Conservation (phyloP, 2,888 invertebrate genomes). For the Pristionchus japonicus region DNA sequence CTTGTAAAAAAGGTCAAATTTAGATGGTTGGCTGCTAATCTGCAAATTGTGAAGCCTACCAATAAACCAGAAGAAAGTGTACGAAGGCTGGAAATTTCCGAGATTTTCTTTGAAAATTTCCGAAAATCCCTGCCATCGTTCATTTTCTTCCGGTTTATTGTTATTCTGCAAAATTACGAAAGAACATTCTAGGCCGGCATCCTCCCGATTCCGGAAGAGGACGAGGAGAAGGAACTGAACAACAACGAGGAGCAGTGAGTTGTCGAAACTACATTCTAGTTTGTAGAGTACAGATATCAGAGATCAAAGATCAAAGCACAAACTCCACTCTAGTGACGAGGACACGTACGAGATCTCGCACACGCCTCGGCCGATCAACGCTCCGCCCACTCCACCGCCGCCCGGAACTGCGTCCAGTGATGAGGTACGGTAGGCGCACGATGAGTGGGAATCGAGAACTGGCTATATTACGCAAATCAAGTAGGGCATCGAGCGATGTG, state of each 20-base stretch:
- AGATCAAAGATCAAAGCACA: background rate
- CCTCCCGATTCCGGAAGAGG: conserved; percentile 21
- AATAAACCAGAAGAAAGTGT: too few relatives aligned
- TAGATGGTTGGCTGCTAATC: too few relatives aligned
- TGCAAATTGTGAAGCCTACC: background rate
- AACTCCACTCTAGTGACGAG: conserved; percentile 18
- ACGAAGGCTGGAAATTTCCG: too few relatives aligned
- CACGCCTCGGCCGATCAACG: conserved; percentile 25
- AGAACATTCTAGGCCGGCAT: background rate
- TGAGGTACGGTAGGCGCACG: background rate
- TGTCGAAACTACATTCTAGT: too few relatives aligned
- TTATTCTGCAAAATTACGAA: background rate
- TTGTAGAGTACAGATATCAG: too few relatives aligned
- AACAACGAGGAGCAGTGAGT: conserved; percentile 1
- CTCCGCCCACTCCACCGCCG: background rate
- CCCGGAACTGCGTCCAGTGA: background rate
- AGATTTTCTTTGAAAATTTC: too few relatives aligned
- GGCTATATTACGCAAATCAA: too few relatives aligned
- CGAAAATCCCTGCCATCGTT: too few relatives aligned
- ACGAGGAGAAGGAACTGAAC: conserved; percentile 43
- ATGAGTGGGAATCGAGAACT: background rate
- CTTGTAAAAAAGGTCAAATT: too few relatives aligned
- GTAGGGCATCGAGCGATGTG: background rate
- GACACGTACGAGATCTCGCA: conserved; percentile 41
- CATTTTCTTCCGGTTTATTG: too few relatives aligned